phyloP scores from a whole-genome alignment of 1,140 invertebrate species.

The Oscheius sp. region DNA sequence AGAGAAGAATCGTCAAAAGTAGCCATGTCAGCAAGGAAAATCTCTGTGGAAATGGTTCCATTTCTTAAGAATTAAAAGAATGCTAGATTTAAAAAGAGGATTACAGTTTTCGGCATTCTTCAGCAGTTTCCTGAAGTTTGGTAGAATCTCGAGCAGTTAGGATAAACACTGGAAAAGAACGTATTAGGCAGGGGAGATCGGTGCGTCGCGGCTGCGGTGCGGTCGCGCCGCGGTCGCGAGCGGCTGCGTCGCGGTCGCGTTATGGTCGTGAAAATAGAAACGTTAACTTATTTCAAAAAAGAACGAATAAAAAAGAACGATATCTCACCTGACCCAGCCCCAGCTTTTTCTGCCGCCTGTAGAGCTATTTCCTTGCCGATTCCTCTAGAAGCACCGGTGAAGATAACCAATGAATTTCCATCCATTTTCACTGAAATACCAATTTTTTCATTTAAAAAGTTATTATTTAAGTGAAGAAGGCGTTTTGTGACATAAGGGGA shows the following conservation, averaged over 20 bases:
- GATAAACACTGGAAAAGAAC: neutral
- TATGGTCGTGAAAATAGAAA: too few relatives aligned
- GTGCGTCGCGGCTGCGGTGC: too few relatives aligned
- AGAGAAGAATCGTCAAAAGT: neutral
- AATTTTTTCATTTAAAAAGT: too few relatives aligned
- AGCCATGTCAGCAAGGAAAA: neutral
- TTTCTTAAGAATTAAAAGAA: neutral
- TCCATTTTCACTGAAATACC: too few relatives aligned
- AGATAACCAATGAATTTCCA: constrained; percentile 64
- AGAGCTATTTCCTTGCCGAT: constrained; percentile 95
- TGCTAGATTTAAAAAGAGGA: neutral
- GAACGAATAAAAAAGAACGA: neutral
- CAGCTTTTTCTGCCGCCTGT: constrained; percentile 68
- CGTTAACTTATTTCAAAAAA: neutral
- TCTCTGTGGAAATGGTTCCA: neutral
- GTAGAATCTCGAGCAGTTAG: neutral
- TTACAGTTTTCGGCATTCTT: neutral
- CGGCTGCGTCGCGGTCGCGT: too few relatives aligned
- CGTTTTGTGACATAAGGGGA: too few relatives aligned
- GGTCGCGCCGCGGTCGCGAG: too few relatives aligned
- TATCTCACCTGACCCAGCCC: neutral
- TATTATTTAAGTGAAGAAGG: too few relatives aligned
- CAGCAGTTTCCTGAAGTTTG: neutral
- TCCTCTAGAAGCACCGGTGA: constrained; percentile 93
- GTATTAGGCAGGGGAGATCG: too few relatives aligned